Evolutionary conservation across 2,113 vertebrate species (phyloP).

Genomic region (Addax nasomaculatus): DNA sequence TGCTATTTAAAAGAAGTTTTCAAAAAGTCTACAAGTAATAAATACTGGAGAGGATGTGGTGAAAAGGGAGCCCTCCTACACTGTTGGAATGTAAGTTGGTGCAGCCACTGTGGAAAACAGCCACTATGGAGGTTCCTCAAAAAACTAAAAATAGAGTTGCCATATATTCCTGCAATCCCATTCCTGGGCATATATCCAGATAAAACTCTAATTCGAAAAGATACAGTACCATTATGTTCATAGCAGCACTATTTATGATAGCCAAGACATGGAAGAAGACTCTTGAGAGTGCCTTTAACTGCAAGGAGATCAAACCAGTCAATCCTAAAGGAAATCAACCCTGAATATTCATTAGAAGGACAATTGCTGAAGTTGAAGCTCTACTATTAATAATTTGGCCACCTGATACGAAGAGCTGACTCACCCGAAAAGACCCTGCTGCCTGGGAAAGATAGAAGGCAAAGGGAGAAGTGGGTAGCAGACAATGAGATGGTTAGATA

Average conservation of each 20-base stretch:
- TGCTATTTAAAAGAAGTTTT: neutral
- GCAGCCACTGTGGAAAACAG: neutral
- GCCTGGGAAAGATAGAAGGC: neutral
- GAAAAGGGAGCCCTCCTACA: neutral
- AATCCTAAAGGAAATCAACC: neutral
- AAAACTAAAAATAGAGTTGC: neutral
- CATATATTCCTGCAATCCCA: neutral
- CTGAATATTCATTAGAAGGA: neutral
- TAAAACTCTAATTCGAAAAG: neutral
- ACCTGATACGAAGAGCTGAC: neutral
- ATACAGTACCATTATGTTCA: neutral
- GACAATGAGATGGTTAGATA: neutral
- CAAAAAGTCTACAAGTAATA: neutral
- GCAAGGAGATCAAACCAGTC: neutral
- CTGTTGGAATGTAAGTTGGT: neutral
- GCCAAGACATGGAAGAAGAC: neutral
- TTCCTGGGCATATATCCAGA: neutral
- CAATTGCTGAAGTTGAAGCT: neutral
- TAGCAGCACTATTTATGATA: neutral
- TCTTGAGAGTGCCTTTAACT: neutral
- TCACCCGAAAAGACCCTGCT: neutral
- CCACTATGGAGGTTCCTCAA: neutral
- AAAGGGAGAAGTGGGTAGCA: neutral
- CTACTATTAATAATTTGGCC: neutral
- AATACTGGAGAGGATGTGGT: neutral